These are phyloP conservation scores for Hystrix brachyura DNA, from an alignment of 2,113 vertebrate genomes.

Conservation along the genomic window DNA sequence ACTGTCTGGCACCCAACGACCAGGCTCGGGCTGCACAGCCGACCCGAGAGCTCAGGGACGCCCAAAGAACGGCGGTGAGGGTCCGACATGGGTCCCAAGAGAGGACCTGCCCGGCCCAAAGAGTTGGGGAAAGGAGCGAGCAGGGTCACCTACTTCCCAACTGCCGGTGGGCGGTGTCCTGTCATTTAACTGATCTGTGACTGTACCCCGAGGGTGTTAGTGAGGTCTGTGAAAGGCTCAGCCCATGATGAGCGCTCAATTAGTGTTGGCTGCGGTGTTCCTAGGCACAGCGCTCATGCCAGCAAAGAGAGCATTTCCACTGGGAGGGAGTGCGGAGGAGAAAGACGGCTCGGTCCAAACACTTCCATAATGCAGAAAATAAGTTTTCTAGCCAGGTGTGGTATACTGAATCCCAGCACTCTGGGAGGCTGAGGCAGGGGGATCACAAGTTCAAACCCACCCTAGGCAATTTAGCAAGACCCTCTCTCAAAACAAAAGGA, in stretches of 20 bases:
- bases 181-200: background rate
- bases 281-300: conserved; percentile 3
- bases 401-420: background rate
- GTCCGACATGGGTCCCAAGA: background rate
- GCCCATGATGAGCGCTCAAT: background rate
- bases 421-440: background rate
- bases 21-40: background rate
- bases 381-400: background rate
- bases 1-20: accelerated
- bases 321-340: background rate
- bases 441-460: background rate
- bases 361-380: background rate
- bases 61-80: background rate
- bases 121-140: background rate
- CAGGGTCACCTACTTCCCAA: background rate
- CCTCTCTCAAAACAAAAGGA: background rate
- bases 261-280: conserved; percentile 45
- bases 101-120: background rate
- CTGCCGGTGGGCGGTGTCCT: too few species aligned
- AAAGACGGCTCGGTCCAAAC: accelerated
- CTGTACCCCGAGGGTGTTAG: background rate
- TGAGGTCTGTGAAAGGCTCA: background rate
- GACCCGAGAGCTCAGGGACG: background rate
- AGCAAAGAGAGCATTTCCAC: conserved; percentile 51
- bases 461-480: background rate